These are phyloP conservation scores for Varanus salvator DNA, from an alignment of 2,113 vertebrate species.

Conservation along the genomic window DNA sequence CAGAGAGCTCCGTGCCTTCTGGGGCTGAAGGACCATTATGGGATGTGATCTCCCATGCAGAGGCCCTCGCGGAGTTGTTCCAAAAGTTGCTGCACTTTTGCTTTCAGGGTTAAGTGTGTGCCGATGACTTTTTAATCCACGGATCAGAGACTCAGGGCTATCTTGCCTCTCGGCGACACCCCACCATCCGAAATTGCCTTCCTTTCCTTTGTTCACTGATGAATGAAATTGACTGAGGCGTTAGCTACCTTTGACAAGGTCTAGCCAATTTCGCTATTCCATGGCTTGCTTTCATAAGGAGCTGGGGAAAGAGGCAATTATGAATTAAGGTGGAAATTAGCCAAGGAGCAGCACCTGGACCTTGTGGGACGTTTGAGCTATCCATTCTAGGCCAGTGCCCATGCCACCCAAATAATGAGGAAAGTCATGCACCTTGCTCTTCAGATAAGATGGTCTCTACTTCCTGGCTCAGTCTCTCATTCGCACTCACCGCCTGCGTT, in stretches of 20 bases:
- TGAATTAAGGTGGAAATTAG: neutral
- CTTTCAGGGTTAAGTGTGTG: neutral
- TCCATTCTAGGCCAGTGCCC: neutral
- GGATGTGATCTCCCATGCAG: no score
- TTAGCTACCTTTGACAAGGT: neutral
- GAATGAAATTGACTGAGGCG: neutral
- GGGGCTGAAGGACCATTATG: no score
- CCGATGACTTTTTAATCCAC: neutral
- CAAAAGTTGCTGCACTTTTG: neutral
- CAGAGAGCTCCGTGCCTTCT: no score
- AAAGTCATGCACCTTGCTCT: neutral
- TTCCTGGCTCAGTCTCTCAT: neutral
- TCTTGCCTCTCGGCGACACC: neutral
- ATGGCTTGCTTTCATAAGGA: neutral
- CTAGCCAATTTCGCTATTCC: neutral
- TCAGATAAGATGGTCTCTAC: neutral
- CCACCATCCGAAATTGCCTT: neutral
- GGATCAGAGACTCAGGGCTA: neutral
- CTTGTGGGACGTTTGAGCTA: neutral
- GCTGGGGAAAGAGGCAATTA: neutral
- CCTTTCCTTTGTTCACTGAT: neutral
- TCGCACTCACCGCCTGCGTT: no score
- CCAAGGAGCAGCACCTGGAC: neutral
- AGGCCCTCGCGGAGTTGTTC: no score
- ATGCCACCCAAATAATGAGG: neutral